Base-by-base conservation (phyloP, 2,113 vertebrate species). In the Aspidoscelis tigris region DNA sequence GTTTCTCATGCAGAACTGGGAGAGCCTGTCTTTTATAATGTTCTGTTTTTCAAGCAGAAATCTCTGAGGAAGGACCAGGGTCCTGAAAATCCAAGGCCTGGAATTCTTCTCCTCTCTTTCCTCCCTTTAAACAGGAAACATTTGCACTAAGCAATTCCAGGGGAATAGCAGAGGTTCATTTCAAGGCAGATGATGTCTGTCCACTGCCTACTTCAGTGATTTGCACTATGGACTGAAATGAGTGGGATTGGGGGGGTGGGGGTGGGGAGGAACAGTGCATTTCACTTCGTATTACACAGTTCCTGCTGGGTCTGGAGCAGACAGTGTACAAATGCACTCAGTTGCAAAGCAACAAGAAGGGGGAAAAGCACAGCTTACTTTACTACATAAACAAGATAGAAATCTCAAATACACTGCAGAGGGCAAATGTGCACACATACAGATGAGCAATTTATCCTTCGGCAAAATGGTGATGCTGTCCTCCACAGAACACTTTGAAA, bases 61-160 rank as follows among this genome's bases (percentile, higher is more conserved):
- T 94, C 95, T 93, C 96, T 76, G 55, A 90, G 89, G 96, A 95
- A 55, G 89, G n/a, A 81, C 76, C 92, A 55, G 93, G 90, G 93
- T 94, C 96, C 95, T 94, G 88, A 94, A 96, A 94, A 88, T 94
- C 92, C 93, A 92, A 92, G 95, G 95, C 92, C 96, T 96, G 96
- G 94, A 96, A 96, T 96, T 94, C 93, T 91, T 96, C 92, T 93
- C 93, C 93, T 94, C 92, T 91, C 95, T 94, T 92, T 93, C 94
- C 94, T 93, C 93, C 95, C 95, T 96, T 96, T 92, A 94, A 95
- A 97, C 95, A 96, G 96, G 96, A 97, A 97, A 95, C 94, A 92
- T 95, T 96, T 95, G 93, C 81, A 89, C 94, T 96, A 94, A 95
- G 94, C 94, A 91, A 95, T 95, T 95, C 96, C 94, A 47, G 84